phyloP scores from a whole-genome alignment of 2,888 invertebrate species.

The Gibbula magus region DNA sequence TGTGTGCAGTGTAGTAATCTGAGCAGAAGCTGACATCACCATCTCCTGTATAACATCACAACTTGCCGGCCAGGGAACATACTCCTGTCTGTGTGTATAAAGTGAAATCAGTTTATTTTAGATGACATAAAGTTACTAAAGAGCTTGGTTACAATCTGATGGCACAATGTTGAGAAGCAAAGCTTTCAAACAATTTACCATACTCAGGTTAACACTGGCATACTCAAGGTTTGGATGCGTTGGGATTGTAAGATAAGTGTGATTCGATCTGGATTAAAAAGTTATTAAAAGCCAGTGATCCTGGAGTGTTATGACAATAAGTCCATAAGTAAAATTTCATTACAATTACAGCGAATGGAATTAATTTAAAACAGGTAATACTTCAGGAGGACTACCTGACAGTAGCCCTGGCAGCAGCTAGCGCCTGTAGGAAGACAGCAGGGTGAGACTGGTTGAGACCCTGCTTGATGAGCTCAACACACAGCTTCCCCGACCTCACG shows the following conservation, averaged over 20 bases:
- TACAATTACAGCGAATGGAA: neutral
- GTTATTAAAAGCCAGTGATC: no score
- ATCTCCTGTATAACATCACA: neutral
- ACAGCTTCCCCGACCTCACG: neutral
- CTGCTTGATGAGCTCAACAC: slow-evolving; percentile 12
- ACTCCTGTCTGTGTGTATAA: neutral
- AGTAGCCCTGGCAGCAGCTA: neutral
- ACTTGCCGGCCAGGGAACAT: neutral
- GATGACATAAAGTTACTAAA: no score
- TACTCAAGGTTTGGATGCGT: no score
- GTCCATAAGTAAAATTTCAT: neutral
- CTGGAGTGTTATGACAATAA: no score
- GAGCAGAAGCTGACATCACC: neutral
- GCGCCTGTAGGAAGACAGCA: slow-evolving; percentile 14
- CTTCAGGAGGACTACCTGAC: slow-evolving; percentile 16
- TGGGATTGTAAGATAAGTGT: no score
- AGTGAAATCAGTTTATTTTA: neutral
- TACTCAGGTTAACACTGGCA: neutral
- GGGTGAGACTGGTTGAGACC: neutral
- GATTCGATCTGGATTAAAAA: no score
- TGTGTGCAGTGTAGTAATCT: neutral
- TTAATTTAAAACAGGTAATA: neutral
- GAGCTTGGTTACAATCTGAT: no score
- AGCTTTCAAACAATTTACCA: neutral
- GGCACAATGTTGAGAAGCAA: neutral